Base-by-base conservation (phyloP, 2,113 vertebrate species). In the Upupa epops region DNA sequence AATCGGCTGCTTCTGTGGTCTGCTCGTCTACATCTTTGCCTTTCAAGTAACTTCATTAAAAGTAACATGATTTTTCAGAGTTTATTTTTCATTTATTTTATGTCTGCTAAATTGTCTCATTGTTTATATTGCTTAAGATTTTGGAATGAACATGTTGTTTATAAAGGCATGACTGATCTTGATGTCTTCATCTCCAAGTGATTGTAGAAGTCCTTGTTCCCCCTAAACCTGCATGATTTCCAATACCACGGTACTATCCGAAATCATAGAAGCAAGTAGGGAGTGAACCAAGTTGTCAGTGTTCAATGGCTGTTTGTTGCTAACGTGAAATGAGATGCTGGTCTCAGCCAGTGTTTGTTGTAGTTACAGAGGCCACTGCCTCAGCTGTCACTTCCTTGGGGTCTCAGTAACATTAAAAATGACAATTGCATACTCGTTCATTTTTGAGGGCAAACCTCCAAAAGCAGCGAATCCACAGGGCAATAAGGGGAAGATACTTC, bases 61-160 rank as follows among this genome's bases (percentile, higher is more conserved):
- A 90, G 19, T 26, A 15, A 34, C 16, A 17, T 8, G 7, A 6
- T 61, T 93, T 69, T 37, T 55, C 31, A 87, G 37, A 83, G 36
- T 61, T 94, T 55, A 32, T 22, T 66, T 94, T 94, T 80, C 32
- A 69, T 19, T 93, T 92, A 56, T 15, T 92, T 88, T 84, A 76
- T 25, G 48, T 58, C 31, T 69, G 22, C n/a, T 28, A 83, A 54
- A 89, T 82, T 25, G 25, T 61, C 22, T 77, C 25, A 25, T 61
- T 2, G 0, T 75, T 84, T 65, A 26, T 19, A 65, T 70, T 0
- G 2, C 13, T 76, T 49, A 73, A 76, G 54, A 72, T 72, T 65
- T 85, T 87, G 85, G 31, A 79, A 64, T 48, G 14, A 70, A 31
- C 79, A 31, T 64, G 31, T 28, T 13, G 6, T 83, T 73, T 89